These are phyloP conservation scores for Parelbella ahira DNA, from an alignment of 2,888 invertebrate species.

Conservation along the genomic window DNA sequence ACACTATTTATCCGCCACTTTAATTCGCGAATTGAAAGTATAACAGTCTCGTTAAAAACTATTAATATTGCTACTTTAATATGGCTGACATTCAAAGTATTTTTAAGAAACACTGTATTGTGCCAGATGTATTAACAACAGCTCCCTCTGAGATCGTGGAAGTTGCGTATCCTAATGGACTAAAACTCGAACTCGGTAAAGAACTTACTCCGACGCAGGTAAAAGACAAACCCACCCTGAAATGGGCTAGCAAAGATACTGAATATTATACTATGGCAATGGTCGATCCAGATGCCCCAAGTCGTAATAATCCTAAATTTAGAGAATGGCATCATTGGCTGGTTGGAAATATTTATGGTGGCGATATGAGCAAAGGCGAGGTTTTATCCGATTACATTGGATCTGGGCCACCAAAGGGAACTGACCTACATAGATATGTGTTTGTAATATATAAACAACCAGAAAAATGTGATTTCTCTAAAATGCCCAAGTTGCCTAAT, in stretches of 20 bases:
- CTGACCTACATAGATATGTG: slow-evolving; percentile 86
- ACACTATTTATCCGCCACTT: slow-evolving; percentile 18
- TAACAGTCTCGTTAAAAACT: too few relatives aligned
- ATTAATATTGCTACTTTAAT: too few relatives aligned
- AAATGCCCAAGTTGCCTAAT: slow-evolving; percentile 56
- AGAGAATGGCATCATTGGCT: slow-evolving; percentile 90
- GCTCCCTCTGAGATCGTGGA: slow-evolving; percentile 76
- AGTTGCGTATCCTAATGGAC: slow-evolving; percentile 74
- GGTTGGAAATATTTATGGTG: slow-evolving; percentile 86
- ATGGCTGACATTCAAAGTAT: slow-evolving; percentile 53
- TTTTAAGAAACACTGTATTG: slow-evolving; percentile 76
- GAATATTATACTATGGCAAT: slow-evolving; percentile 83
- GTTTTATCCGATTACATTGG: slow-evolving; percentile 82
- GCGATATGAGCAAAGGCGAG: slow-evolving; percentile 82
- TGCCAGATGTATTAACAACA: slow-evolving; percentile 84
- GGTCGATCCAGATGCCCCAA: slow-evolving; percentile 89
- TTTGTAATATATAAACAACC: slow-evolving; percentile 84
- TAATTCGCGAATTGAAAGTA: too few relatives aligned
- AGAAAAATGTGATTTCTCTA: slow-evolving; percentile 64
- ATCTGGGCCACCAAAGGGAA: slow-evolving; percentile 85
- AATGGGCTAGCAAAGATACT: slow-evolving; percentile 81
- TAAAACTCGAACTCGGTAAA: slow-evolving; percentile 81
- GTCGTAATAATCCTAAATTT: slow-evolving; percentile 83
- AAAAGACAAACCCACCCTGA: slow-evolving; percentile 83
- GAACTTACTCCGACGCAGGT: slow-evolving; percentile 86